phyloP scores from a whole-genome alignment of 2,888 invertebrate species.

The Aspidapion aeneum region DNA sequence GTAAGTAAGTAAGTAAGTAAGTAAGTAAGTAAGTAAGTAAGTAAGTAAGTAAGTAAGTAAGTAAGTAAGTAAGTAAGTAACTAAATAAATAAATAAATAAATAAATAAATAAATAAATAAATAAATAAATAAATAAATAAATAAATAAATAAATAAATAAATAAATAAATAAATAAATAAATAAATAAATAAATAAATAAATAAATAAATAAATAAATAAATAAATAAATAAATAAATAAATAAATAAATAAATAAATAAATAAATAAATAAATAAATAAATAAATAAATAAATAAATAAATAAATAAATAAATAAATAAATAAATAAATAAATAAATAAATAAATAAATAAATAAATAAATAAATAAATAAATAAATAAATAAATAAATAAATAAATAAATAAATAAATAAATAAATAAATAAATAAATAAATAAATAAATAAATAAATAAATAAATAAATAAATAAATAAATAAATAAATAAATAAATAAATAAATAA shows the following conservation, averaged over 20 bases:
- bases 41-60: conserved; percentile 6
- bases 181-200: conserved; percentile 5
- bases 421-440: conserved; percentile 9
- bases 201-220: conserved; percentile 8
- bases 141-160: conserved; percentile 6
- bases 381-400: conserved; percentile 9
- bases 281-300: conserved; percentile 9
- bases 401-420: conserved; percentile 9
- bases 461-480: conserved; percentile 9
- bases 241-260: conserved; percentile 9
- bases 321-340: conserved; percentile 9
- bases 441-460: conserved; percentile 9
- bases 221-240: conserved; percentile 9
- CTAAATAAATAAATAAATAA: neutral
- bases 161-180: conserved; percentile 5
- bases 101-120: conserved; percentile 8
- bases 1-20: conserved; percentile 8
- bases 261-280: conserved; percentile 9
- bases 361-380: conserved; percentile 9
- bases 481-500: conserved; percentile 9
- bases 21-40: conserved; percentile 9
- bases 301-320: conserved; percentile 9
- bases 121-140: conserved; percentile 7
- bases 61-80: neutral
- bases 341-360: conserved; percentile 9